phyloP scores from a whole-genome alignment of 2,888 invertebrate species.

The Subacronicta megacephala region DNA sequence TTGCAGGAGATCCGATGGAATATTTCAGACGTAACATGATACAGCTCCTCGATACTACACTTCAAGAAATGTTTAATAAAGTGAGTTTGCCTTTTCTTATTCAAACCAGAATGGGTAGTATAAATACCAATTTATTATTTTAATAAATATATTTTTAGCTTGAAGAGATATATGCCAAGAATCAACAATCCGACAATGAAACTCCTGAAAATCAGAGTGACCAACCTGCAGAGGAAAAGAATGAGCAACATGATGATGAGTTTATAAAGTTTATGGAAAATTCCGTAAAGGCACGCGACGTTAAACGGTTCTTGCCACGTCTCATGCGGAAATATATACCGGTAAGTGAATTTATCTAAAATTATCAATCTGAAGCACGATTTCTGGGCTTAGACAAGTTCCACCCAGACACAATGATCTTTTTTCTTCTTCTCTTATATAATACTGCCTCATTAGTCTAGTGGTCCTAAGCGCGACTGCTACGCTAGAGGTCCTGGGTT shows the following conservation, averaged over 20 bases:
- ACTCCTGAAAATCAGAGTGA: slow-evolving; percentile 1
- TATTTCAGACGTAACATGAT: slow-evolving; percentile 62
- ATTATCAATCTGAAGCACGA: too few relatives aligned
- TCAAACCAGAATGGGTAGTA: neutral
- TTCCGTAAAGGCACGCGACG: slow-evolving; percentile 18
- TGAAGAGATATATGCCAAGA: slow-evolving; percentile 34
- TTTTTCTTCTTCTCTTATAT: too few relatives aligned
- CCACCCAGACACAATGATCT: too few relatives aligned
- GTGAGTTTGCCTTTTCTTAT: slow-evolving; percentile 54
- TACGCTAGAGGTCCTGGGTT: too few relatives aligned
- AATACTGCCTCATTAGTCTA: too few relatives aligned
- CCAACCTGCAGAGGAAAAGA: neutral
- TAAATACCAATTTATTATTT: neutral
- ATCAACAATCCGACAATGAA: neutral
- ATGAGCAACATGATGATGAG: slow-evolving; percentile 7
- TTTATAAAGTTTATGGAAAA: slow-evolving; percentile 25
- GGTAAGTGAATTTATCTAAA: slow-evolving; percentile 59
- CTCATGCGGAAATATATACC: slow-evolving; percentile 64
- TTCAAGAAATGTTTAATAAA: slow-evolving; percentile 63
- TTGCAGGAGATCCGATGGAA: slow-evolving; percentile 58
- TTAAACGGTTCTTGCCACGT: slow-evolving; percentile 55
- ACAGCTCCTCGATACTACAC: slow-evolving; percentile 46
- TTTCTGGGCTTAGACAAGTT: neutral
- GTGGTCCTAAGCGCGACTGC: too few relatives aligned
- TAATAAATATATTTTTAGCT: slow-evolving; percentile 28